Evolutionary conservation across 2,888 invertebrate genomes (phyloP), one percentile per base, ranked within the genome.

Genomic region (Dryadula phaetusa): DNA sequence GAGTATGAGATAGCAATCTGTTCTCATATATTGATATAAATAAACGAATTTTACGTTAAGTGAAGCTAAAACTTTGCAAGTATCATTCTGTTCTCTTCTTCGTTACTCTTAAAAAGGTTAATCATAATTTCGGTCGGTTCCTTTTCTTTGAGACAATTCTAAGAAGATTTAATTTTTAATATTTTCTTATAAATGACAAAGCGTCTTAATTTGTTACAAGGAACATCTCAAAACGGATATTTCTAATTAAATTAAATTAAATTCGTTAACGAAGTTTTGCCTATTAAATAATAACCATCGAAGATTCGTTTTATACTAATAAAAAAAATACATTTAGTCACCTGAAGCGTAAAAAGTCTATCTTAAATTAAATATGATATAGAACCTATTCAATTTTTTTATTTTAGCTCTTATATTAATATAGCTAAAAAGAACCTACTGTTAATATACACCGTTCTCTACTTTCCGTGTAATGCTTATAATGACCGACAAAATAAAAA

Each of bases 181-280:
- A 60, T 60, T 60, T 49, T 60, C 28, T 58, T 58, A 60, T 18
- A 47, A 62, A 44, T 49, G 32, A 62, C 54, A 47, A 47, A 56
- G 54, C 46, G 28, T 54, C 42, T 49, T 58, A 52, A 65, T 53
- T 47, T 53, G 46, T 62, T 49, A 12, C 20, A 62, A 54, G 44
- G 28, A 66, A 53, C 28, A 28, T 60, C 54, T 47, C 44, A 14
- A 47, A 66, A 62, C 10, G 18, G 10, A 28, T 58, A 40, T 34
- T 40, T 6, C 0, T 56, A 61, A 65, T 58, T 54, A 64, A 46
- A 62, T 58, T 54, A 64, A 46, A 62, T 61, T 54, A 64, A 58
- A 54, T 52, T 66, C 18, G 20, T 66, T 62, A 62, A 34, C 61
- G 18, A 61, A 53, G 32, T 61, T 61, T 7, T 6, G 12, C 12